Base-by-base conservation (phyloP, 2,888 invertebrate genomes). In the Rhamphomyia laevipes region DNA sequence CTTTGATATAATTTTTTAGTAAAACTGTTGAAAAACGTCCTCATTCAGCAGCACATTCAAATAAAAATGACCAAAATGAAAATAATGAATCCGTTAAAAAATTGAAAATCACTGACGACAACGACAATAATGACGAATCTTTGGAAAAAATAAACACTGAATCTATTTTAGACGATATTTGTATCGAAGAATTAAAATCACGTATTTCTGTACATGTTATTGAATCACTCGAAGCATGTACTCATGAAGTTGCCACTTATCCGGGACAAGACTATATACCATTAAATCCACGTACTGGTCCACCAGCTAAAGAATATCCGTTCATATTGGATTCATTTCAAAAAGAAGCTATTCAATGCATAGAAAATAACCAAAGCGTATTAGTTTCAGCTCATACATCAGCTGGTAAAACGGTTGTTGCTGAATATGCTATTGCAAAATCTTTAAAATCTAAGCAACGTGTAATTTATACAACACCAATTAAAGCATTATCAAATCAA, bases 391-490 rank as follows among this genome's bases (percentile, higher is more conserved):
- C 99, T 9, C 99, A 99, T 66, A 99, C 99, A 1, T 99, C 97
- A 4, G 97, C 99, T 43, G 99, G 99, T 46, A 99, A 99, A 79
- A 99, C 99, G 49, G 97, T 97, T 3, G 96, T 96, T 9, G 99
- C 97, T 5, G 94, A 97, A 87, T 96, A 70, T 75, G 91, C 96
- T 1, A 92, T 99, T 64, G 97, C 99, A 1, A 80, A 89, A 64
- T 95, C 96, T 1, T 71, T 99, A 48, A 82, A 86, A 56, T 86
- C 88, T 59, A 94, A 96, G 63, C 99, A 99, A 69, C 77, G 97
- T 58, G 99, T 99, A 0, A 99, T 99, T 61, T 99, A 99, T 70
- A 99, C 99, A 13, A 97, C 99, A 11, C 99, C 99, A 2, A 99
- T 99, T 59, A 99, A 99, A 72, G 99, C 99, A 1, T 73, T 99